Evolutionary conservation across 2,888 invertebrate species (phyloP), one percentile per base, ranked within the genome.

Genomic region (Disparrhopalites patrizii): DNA sequence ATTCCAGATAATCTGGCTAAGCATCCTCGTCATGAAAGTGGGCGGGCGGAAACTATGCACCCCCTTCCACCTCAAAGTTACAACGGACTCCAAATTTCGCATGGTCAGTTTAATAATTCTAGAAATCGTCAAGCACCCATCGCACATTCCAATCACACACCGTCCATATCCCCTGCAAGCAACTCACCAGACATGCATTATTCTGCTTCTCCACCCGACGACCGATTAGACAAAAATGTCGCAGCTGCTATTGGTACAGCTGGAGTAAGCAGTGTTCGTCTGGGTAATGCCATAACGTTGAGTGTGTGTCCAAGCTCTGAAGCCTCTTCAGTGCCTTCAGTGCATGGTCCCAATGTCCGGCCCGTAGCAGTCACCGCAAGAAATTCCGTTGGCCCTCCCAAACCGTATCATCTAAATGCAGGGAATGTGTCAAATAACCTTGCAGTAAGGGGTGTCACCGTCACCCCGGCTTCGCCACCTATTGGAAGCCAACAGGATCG

Each of bases 371-470:
- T 30, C 15, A 23, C n/a, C 15, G 25, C 40, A 4, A 25, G 47
- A 10, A 10, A 18, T 5, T 27, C n/a, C 18, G 15, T 20, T 13
- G 23, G 20, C 4, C 36, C 36, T 13, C 40, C 25, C 1, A 40
- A 30, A 13, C 23, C 20, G 33, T 38, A 55, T 20, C 51, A 50
- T 25, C 13, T 56, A 7, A 54, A 40, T 23, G 7, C 54, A 2
- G 55, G 38, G 18, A 50, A 57, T 1, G 64, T 69, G 0, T 57
- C 64, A 8, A 62, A 67, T 31, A 65, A 68, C n/a, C 56, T 74
- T 10, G 73, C 72, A 0, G 63, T 65, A 13, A 66, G 73, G 28
- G 74, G 74, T 23, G 72, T 74, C 7, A 74, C 74, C 1, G 69
- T 74, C 15, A 72, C 73, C 2, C 70, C 74, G n/a, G 70, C 72